phyloP scores from a whole-genome alignment of 2,888 invertebrate genomes.

The Drosophila seclusa region DNA sequence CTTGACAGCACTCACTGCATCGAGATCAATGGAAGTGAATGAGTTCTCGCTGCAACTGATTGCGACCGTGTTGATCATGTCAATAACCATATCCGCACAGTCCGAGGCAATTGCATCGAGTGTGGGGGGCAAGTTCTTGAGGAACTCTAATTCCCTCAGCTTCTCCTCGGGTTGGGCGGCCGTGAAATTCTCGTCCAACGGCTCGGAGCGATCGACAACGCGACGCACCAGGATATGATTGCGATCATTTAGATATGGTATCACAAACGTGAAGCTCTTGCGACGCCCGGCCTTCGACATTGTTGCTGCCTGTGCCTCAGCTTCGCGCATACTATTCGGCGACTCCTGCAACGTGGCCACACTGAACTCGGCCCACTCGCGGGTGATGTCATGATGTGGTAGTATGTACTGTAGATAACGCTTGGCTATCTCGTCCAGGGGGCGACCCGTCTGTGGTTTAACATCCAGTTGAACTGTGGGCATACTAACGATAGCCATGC shows the following conservation, averaged over 20 bases:
- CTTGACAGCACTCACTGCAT: conserved; percentile 43
- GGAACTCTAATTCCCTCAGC: conserved; percentile 75
- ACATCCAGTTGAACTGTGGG: conserved; percentile 83
- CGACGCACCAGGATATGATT: conserved; percentile 86
- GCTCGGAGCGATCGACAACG: conserved; percentile 83
- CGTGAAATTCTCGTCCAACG: conserved; percentile 74
- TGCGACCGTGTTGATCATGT: conserved; percentile 87
- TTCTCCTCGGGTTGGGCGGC: conserved; percentile 40
- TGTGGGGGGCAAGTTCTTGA: conserved; percentile 42
- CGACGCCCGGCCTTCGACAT: conserved; percentile 53
- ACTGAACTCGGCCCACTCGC: conserved; percentile 85
- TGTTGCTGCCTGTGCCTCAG: conserved; percentile 57
- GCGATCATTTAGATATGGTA: conserved; percentile 87
- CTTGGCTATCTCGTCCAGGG: conserved; percentile 82
- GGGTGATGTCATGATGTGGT: conserved; percentile 82
- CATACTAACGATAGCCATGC: conserved; percentile 83
- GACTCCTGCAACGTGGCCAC: conserved; percentile 80
- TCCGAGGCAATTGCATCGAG: conserved; percentile 48
- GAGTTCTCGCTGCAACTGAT: conserved; percentile 87
- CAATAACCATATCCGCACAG: conserved; percentile 85
- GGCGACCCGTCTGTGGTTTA: conserved; percentile 80
- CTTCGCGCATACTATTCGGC: conserved; percentile 52
- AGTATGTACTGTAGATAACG: conserved; percentile 83
- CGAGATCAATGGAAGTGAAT: conserved; percentile 82
- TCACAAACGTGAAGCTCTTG: conserved; percentile 86